Conservation (phyloP, 2,797 vertebrate genomes). For the Diceros bicornis region DNA sequence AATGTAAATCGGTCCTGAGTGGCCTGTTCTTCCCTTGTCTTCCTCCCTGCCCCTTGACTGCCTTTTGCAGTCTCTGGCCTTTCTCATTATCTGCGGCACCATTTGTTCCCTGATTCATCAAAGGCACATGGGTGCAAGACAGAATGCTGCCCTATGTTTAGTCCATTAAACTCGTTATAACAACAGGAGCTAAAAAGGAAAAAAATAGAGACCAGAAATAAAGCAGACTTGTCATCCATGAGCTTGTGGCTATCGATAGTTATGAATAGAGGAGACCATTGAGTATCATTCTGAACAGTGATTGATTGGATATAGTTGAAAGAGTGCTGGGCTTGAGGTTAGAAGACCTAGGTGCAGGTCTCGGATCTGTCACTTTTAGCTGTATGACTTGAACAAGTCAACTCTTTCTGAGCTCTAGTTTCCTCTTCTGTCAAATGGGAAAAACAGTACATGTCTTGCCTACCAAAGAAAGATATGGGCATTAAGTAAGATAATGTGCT, state of each 20-base stretch:
- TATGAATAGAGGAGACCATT: not conserved
- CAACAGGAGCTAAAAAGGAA: not conserved
- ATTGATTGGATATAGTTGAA: not conserved
- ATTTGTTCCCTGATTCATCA: not conserved
- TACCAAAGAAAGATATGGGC: not conserved
- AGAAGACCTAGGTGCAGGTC: not conserved
- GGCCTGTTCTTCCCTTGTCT: not conserved
- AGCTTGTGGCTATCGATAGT: not conserved
- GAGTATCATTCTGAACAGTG: constrained; percentile 2
- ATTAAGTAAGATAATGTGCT: constrained; percentile 12
- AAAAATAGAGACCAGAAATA: not conserved
- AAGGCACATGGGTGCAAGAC: not conserved
- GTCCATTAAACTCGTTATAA: constrained; percentile 3
- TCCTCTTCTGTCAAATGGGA: not conserved
- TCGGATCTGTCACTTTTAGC: not conserved
- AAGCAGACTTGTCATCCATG: not conserved
- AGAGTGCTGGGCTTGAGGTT: not conserved
- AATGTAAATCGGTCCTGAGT: not conserved
- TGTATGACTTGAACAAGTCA: not conserved
- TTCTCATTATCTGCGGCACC: not conserved
- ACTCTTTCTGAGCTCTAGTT: not conserved
- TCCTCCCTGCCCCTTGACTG: not conserved
- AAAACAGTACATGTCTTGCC: not conserved
- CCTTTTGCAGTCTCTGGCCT: not conserved
- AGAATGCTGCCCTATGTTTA: not conserved